Evolutionary conservation across 2,797 vertebrate genomes (phyloP).

Genomic region (Sardinella longiceps): DNA sequence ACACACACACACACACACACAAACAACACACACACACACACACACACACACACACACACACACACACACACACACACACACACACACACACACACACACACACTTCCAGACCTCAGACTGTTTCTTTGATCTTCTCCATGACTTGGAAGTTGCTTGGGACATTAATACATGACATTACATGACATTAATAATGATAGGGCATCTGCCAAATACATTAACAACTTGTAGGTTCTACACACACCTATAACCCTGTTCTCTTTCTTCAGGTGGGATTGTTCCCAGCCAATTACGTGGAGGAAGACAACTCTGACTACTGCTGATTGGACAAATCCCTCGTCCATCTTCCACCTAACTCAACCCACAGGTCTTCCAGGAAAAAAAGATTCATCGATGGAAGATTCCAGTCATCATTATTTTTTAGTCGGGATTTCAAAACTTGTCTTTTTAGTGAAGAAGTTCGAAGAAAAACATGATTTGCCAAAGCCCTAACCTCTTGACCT

Average conservation of each 20-base stretch:
- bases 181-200: too few species aligned
- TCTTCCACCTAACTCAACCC: background rate
- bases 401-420: background rate
- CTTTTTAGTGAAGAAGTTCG: background rate
- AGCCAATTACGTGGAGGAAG: constrained; percentile 93
- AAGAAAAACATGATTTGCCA: background rate
- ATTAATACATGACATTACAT: too few species aligned
- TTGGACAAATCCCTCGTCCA: background rate
- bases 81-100: background rate
- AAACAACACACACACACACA: background rate
- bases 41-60: background rate
- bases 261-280: constrained; percentile 89
- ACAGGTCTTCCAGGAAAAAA: background rate
- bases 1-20: constrained; percentile 19
- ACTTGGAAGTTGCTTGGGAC: too few species aligned
- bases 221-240: background rate
- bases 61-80: constrained; percentile 21
- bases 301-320: constrained; percentile 93
- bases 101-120: too few species aligned
- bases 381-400: background rate
- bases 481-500: background rate
- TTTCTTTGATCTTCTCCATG: too few species aligned
- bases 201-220: background rate
- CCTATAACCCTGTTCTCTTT: background rate
- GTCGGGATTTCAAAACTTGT: background rate